Evolutionary conservation across 2,113 vertebrate genomes (phyloP), one percentile per base, ranked within the genome.

Genomic region (Tupaia tana): DNA sequence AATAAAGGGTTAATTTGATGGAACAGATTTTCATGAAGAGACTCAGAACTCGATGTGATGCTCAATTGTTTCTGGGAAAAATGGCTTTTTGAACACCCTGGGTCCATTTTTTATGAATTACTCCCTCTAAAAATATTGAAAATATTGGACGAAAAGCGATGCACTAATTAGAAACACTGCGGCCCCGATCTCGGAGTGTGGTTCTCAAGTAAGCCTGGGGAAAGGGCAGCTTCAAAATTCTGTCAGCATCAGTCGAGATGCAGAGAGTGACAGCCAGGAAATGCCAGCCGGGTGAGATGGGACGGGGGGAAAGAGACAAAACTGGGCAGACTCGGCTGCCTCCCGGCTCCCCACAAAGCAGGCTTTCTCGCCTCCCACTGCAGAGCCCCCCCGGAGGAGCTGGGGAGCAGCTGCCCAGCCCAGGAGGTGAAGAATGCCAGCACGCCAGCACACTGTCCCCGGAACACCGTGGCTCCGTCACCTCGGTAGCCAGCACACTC

Each of bases 271-370:
- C 7, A 22, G 19, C 52, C 34, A 64, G 56, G 52, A 80, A 83
- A 34, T 20, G 22, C 25, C 59, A 34, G 24, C 27, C 13, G 13
- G 11, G 54, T 66, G 16, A 56, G 5, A 58, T 6, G 4, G 31
- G 12, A 61, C n/a, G n/a, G 56, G 13, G 24, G 12, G 59, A 4
- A 8, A 18, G 12, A 22, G 15, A 54, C 2, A 7, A 0, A 59
- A 70, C 11, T 11, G 20, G 22, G 43, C 19, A 2, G 6, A 7
- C 25, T 15, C 12, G 7, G 58, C 13, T 24, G 16, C 52, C 61
- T 3, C 7, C 14, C 0, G 43, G 31, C 9, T 64, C 15, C 58
- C 27, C 69, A 43, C 83, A 58, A 10, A 73, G 29, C 14, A 4
- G 24, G 29, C 3, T 22, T 66, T 73, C 22, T 7, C 0, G 2